Evolutionary conservation across 1,140 invertebrate genomes (phyloP), one percentile per base, ranked within the genome.

Genomic region (Bombus sylvicola): DNA sequence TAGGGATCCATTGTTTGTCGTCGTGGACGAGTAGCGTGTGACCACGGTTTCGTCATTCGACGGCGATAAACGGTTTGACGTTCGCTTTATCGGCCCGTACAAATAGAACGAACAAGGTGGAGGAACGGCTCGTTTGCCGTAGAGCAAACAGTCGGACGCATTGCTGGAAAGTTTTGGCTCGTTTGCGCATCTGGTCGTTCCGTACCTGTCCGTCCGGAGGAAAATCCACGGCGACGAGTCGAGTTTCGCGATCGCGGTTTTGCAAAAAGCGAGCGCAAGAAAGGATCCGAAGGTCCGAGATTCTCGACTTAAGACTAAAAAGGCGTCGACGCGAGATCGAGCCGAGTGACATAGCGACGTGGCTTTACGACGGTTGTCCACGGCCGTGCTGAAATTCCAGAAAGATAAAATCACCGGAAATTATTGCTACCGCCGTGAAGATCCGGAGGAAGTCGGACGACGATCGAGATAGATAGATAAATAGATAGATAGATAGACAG

Each of bases 401-500:
- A 62, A 77, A 93, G 94, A 94, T 94, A 92, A 92, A 92, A 94
- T 93, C 92, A 89, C 79, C 85, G 87, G 91, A 90, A 94, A 94
- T 94, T 92, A 93, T 94, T 91, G 92, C 92, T 90, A 93, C 93
- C 87, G 74, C 80, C 66, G 66, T 28, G 62, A 41, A 59, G 66
- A 71, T 80, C 68, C 37, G 39, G 59, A 31, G 73, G 59, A 69
- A 43, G 66, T n/a, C 37, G n/a, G 28, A 12, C 53, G 43, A 25
- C 4, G 5, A 18, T 64, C n/a, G 18, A 15, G 31, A 34, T 15
- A 34, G 15, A 22, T 53, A 53, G 47, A 22, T 53, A 53, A 0
- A 22, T 22, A 53, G 5, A 68, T 31, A 34, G 34, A 37, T 6
- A 12, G 28, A 39, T 39, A 41, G 41, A 34, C 2, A 1, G 34